Percentiles rank a stretch among this genome's conserved stretches.
phyloP scores from a whole-genome alignment of 2,888 invertebrate genomes.

The Aleiodes alternator region DNA sequence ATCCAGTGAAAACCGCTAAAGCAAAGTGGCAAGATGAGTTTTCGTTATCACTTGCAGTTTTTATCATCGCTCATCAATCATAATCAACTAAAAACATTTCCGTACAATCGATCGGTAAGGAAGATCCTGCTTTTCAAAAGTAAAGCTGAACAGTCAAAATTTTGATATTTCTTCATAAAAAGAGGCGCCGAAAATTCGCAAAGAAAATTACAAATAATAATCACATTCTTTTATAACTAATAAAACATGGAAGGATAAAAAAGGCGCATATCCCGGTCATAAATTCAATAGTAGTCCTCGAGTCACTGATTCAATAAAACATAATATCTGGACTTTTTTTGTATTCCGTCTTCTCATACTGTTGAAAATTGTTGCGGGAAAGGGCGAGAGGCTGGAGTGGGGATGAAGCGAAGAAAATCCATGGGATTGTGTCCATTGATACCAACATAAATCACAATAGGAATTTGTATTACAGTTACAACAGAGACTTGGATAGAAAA shows the following conservation, averaged over 20 bases:
- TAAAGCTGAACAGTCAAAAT: too few relatives aligned
- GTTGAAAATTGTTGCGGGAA: constrained; percentile 20
- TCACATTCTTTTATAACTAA: too few relatives aligned
- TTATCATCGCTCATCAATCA: too few relatives aligned
- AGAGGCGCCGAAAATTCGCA: too few relatives aligned
- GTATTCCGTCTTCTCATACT: constrained; percentile 25
- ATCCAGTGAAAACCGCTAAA: too few relatives aligned
- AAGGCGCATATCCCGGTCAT: constrained; percentile 56
- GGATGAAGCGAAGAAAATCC: constrained; percentile 49
- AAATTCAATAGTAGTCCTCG: constrained; percentile 43
- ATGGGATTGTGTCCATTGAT: constrained; percentile 71
- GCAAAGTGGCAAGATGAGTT: too few relatives aligned
- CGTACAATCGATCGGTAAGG: too few relatives aligned
- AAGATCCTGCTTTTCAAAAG: too few relatives aligned
- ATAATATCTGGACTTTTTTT: constrained; percentile 68
- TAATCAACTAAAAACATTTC: too few relatives aligned
- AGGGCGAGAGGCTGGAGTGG: constrained; percentile 32
- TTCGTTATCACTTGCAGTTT: too few relatives aligned
- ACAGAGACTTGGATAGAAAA: constrained; percentile 72
- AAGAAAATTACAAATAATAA: too few relatives aligned
- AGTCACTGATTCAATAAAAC: constrained; percentile 73
- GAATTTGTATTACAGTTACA: constrained; percentile 76
- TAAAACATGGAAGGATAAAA: constrained; percentile 58
- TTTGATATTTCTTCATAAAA: too few relatives aligned
- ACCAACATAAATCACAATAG: constrained; percentile 76